A percentile compares a stretch with the other conserved stretches of the same genome.
Evolutionary conservation across 2,113 vertebrate genomes (phyloP).

Genomic region (Columba livia): DNA sequence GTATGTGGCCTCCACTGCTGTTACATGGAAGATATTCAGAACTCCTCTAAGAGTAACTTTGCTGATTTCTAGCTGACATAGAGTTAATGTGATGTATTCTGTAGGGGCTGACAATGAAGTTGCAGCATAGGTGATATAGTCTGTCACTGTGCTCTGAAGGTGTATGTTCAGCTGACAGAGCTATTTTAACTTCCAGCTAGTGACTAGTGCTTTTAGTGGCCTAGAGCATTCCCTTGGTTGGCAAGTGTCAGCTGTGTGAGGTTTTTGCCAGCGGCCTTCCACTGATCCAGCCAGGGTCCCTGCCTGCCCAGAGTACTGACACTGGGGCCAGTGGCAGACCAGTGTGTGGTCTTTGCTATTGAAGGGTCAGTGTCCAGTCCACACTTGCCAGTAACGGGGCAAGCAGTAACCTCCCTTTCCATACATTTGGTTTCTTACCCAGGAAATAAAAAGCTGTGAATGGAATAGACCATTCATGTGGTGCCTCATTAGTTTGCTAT

Average conservation of each 20-base stretch:
- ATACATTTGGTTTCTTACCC: neutral
- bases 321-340: rapidly evolving
- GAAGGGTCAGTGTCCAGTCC: neutral
- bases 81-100: neutral
- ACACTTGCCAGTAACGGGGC: rapidly evolving
- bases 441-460: neutral
- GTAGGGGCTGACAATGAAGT: neutral
- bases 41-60: neutral
- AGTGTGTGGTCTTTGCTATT: rapidly evolving
- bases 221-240: rapidly evolving
- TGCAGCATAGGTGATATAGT: neutral
- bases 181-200: neutral
- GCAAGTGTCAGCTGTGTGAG: neutral
- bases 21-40: neutral
- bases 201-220: neutral
- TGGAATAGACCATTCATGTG: neutral
- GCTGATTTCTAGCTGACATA: neutral
- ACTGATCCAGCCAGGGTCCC: neutral
- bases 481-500: neutral
- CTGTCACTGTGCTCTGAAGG: neutral
- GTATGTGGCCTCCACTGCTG: rapidly evolving
- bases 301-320: neutral
- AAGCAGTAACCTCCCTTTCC: neutral
- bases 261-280: neutral
- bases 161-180: neutral